Conservation (phyloP, 2,113 vertebrate species). For the Hiodon alosoides region DNA sequence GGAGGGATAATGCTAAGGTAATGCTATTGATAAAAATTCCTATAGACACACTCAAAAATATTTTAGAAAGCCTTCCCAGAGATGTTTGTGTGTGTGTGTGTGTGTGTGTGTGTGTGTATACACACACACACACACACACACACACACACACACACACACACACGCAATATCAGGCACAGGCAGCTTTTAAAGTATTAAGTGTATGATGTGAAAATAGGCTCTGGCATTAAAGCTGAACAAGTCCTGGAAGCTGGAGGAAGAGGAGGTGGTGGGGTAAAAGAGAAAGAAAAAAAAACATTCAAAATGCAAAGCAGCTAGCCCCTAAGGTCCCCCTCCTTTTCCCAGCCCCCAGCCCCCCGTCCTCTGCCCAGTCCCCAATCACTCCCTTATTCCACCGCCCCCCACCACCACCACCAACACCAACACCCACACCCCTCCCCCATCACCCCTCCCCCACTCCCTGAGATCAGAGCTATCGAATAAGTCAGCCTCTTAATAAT, state of each 20-base stretch:
- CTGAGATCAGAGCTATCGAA: constrained; percentile 44
- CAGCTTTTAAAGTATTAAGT: constrained; percentile 39
- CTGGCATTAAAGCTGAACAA: constrained; percentile 36
- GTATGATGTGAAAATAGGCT: constrained; percentile 34
- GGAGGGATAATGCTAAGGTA: too few relatives aligned
- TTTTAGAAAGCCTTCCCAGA: background rate
- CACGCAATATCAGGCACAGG: constrained; percentile 15
- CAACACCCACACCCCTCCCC: background rate
- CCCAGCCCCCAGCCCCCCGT: background rate
- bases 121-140: constrained; percentile 23
- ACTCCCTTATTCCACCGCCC: constrained; percentile 15
- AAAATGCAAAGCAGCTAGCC: constrained; percentile 54
- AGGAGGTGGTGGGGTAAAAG: background rate
- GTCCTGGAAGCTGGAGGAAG: constrained; percentile 34
- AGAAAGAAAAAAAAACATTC: constrained; percentile 38
- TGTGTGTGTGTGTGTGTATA: too few relatives aligned
- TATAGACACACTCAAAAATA: constrained; percentile 14
- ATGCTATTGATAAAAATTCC: constrained; percentile 15
- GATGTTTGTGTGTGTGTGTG: too few relatives aligned
- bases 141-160: constrained; percentile 5
- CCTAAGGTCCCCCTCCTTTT: constrained; percentile 31
- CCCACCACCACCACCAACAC: constrained; percentile 15
- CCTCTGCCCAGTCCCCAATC: too few relatives aligned
- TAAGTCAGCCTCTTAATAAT: constrained; percentile 53
- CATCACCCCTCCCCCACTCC: constrained; percentile 22